Evolutionary conservation across 2,113 vertebrate genomes (phyloP).

Genomic region (Nothobranchius furzeri): DNA sequence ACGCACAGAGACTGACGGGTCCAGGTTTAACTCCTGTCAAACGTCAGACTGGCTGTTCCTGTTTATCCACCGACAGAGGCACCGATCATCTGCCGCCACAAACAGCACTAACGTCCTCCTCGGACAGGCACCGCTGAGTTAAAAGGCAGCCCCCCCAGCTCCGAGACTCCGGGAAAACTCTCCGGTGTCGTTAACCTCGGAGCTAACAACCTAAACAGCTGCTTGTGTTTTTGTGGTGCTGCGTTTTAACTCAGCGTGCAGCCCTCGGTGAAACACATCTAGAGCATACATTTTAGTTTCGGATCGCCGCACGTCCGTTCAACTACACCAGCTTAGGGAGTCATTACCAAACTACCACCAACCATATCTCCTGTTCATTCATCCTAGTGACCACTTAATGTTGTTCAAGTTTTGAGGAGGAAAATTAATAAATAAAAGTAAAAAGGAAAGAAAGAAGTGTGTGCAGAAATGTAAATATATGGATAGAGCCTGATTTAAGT

Average conservation of each 20-base stretch:
- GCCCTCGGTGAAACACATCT: conserved; percentile 70
- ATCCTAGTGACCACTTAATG: conserved; percentile 69
- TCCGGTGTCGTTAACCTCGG: conserved; percentile 70
- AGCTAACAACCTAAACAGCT: conserved; percentile 75
- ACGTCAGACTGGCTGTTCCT: conserved; percentile 52
- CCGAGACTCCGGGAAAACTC: conserved; percentile 59
- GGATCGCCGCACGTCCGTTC: conserved; percentile 59
- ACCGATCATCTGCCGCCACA: conserved; percentile 61
- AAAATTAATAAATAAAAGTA: not conserved
- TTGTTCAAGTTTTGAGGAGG: conserved; percentile 51
- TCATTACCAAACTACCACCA: conserved; percentile 69
- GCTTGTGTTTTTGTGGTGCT: conserved; percentile 65
- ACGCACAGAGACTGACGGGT: conserved; percentile 52
- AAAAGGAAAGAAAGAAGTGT: conserved; percentile 15
- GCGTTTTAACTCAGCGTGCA: conserved; percentile 72
- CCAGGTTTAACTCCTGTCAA: conserved; percentile 67
- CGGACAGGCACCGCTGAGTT: conserved; percentile 59
- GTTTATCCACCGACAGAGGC: conserved; percentile 55
- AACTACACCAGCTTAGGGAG: conserved; percentile 74
- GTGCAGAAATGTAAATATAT: conserved; percentile 80
- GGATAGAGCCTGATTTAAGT: conserved; percentile 78
- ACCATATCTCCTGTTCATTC: conserved; percentile 70
- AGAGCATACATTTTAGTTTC: conserved; percentile 74
- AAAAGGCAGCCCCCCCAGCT: conserved; percentile 56
- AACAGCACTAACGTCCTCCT: conserved; percentile 42